Conservation (phyloP, 2,797 vertebrate species). For the Falco columbarius region DNA sequence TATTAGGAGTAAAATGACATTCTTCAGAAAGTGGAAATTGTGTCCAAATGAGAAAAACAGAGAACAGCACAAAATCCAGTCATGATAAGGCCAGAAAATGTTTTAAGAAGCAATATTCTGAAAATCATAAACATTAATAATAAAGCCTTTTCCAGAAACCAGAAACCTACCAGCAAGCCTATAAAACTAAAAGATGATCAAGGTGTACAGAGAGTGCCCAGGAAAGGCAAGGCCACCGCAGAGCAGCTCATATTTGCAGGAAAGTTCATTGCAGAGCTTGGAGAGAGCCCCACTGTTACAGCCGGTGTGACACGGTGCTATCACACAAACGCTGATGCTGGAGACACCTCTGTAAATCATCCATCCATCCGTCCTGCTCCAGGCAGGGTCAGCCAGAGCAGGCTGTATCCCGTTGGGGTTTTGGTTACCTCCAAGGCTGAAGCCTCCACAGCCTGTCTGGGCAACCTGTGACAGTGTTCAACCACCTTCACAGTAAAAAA, state of each 20-base stretch:
- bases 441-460: not conserved
- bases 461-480: not conserved
- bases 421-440: not conserved
- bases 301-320: not conserved
- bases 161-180: not conserved
- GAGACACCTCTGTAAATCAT: not conserved
- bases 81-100: not conserved
- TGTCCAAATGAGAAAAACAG: not conserved
- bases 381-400: not conserved
- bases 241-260: not conserved
- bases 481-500: not conserved
- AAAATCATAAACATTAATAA: not conserved
- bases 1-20: not conserved
- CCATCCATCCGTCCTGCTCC: not conserved
- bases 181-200: not conserved
- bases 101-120: not conserved
- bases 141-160: not conserved
- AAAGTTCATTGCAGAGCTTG: not conserved
- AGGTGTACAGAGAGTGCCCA: not conserved
- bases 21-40: not conserved
- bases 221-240: not conserved
- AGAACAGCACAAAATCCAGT: not conserved
- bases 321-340: not conserved
- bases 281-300: not conserved
- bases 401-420: not conserved